A percentile compares a stretch with the other conserved stretches of the same genome.
These are phyloP conservation scores for Centropus bengalensis DNA, from an alignment of 2,113 vertebrate genomes.

Conservation along the genomic window DNA sequence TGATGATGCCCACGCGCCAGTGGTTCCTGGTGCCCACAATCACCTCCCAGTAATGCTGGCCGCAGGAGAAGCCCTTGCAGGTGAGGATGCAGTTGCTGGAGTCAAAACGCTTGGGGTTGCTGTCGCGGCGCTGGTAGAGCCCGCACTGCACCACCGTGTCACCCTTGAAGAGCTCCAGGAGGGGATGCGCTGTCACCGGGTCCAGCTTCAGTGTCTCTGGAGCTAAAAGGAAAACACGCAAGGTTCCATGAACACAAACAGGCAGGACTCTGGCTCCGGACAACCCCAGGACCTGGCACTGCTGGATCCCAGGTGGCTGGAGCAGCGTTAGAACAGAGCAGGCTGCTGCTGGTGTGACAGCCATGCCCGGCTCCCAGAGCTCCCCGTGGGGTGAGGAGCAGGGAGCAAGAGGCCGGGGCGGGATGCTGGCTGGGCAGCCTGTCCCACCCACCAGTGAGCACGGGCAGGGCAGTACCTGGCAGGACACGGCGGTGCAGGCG, in stretches of 20 bases:
- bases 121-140: slow-evolving; percentile 71
- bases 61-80: slow-evolving; percentile 82
- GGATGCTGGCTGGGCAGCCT: neutral
- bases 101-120: slow-evolving; percentile 82
- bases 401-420: neutral
- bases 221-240: slow-evolving; percentile 52
- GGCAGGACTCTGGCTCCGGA: neutral
- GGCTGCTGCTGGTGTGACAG: rapidly evolving
- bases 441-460: rapidly evolving
- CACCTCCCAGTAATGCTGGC: slow-evolving; percentile 89
- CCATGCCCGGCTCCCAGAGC: neutral
- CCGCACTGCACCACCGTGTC: slow-evolving; percentile 79
- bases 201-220: slow-evolving; percentile 82
- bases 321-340: neutral
- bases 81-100: slow-evolving; percentile 84
- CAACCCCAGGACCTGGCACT: neutral
- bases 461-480: slow-evolving; percentile 70
- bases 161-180: slow-evolving; percentile 81
- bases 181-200: slow-evolving; percentile 81
- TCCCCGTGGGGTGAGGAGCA: neutral
- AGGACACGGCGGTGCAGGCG: slow-evolving; percentile 81
- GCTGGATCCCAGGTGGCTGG: neutral
- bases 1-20: slow-evolving; percentile 85
- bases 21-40: slow-evolving; percentile 82
- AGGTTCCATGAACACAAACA: neutral